Evolutionary conservation across 35 echinoderm and acorn worm genomes (phyloP), one percentile per base, ranked within the genome.

Genomic region (Patiria miniata): DNA sequence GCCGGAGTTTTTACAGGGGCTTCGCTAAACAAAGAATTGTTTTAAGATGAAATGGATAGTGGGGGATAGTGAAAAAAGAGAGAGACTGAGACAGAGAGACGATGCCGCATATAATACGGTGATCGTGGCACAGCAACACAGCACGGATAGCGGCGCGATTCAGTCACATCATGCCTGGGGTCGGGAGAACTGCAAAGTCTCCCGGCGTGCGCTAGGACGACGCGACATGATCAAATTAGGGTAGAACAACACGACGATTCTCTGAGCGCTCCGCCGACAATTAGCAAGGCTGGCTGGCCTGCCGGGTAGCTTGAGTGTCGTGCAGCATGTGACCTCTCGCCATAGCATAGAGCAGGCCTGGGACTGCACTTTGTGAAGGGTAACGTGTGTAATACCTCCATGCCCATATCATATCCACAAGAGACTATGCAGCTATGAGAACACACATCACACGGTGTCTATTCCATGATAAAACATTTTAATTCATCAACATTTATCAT

Each of bases 191-290:
- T 52, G 80, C 65, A 10, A 73, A 73, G 42, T 82, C 80, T 33
- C 28, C 80, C 51, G 29, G 44, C 44, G 80, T 17, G 40, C 80
- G 19, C 40, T 42, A 52, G 80, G 39, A 19, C 80, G 40, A n/a
- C 80, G 52, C 44, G 80, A 44, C 40, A 44, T 51, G 80, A 82
- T 51, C 80, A 82, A 82, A 82, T 82, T 82, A 82, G 80, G 80
- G 40, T 82, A 53, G 28, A 82, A 82, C 80, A 82, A 82, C 80
- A 82, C 19, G 51, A 22, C 16, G 32, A 82, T 51, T 52, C 44
- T 82, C 39, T 82, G 38, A 82, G 80, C 29, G 30, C 33, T 82
- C 28, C 40, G 80, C 80, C 80, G 80, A 47, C 80, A 82, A 82
- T 82, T 82, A 53, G 34, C 65, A 73, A 34, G 26, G 26, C 65